A percentile compares a stretch with the other conserved stretches of the same genome.
These are phyloP conservation scores for Theristicus caerulescens DNA, from an alignment of 2,113 vertebrate species.

Conservation along the genomic window DNA sequence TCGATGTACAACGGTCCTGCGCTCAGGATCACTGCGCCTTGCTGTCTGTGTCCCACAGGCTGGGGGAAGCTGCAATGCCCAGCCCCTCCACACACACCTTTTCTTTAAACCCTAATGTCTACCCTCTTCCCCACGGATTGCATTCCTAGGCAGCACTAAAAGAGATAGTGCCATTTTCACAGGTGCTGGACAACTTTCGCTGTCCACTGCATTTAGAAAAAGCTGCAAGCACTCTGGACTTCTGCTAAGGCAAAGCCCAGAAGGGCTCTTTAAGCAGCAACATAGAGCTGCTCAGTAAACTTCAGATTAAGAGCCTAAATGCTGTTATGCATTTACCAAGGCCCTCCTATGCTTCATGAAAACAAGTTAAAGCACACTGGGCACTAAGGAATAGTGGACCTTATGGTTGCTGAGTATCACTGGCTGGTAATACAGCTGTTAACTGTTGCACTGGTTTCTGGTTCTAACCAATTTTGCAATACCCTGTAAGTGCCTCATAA, in stretches of 20 bases:
- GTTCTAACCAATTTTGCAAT: conserved; percentile 45
- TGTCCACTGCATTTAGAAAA: neutral
- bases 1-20: accelerated
- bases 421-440: neutral
- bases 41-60: neutral
- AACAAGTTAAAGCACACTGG: neutral
- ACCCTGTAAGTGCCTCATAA: conserved; percentile 22
- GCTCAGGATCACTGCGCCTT: accelerated
- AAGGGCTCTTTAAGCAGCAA: neutral
- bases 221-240: neutral
- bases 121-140: neutral
- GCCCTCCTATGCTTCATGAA: neutral
- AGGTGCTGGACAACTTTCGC: neutral
- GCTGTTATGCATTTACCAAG: neutral
- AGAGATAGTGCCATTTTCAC: neutral
- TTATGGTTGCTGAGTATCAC: neutral
- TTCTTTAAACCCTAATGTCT: neutral
- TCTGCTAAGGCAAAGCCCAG: neutral
- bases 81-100: neutral
- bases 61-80: neutral
- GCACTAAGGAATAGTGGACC: neutral
- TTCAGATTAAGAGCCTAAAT: neutral
- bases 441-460: conserved; percentile 43
- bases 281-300: neutral
- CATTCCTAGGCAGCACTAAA: neutral